Base-by-base conservation (phyloP, 2,888 invertebrate genomes). In the Ferdinandea cuprea region DNA sequence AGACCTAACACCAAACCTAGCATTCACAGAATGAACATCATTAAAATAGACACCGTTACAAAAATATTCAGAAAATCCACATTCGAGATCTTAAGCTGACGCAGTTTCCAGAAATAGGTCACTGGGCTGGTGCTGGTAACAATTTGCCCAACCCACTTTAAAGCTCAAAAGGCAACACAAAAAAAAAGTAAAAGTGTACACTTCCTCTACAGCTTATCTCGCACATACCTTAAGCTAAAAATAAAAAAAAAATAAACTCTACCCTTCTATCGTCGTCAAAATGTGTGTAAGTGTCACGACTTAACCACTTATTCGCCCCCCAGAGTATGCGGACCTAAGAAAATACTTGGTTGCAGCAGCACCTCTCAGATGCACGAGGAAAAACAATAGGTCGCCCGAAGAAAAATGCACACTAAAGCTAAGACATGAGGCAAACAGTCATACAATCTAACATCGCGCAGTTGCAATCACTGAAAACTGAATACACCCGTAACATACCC, bases 271-370 rank as follows among this genome's bases (percentile, higher is more conserved):
- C 65, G 71, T 71, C 52, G 71, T 71, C 52, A 59, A 65, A 76
- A 59, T 65, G 65, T 81, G 65, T 76, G 65, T 17, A 65, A 76
- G 58, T 76, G 65, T 69, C 80, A 81, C 80, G 80, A 76, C 52
- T 71, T 58, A 21, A 58, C 44, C 63, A 58, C 35, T 52, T 59
- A 25, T 25, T 37, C 59, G 50, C 13, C 42, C 42, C 79, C 50
- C 46, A 28, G 25, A 52, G 40, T 37, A 68, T 28, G 7, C 13
- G 42, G 9, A 28, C 5, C 13, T 13, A 40, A 28, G n/a, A 46
- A 17, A 58, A 30, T 21, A 15, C 40, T 37, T 17, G 21, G n/a
- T 19, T 13, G 28, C 21, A 50, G 13, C 40, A 46, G 35, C 30
- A 42, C 37, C 30, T 37, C 30, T 30, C 52, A 17, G 19, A 46